Evolutionary conservation across 1,140 invertebrate species (phyloP), one percentile per base, ranked within the genome.

Genomic region (Xylocopa sonorina): DNA sequence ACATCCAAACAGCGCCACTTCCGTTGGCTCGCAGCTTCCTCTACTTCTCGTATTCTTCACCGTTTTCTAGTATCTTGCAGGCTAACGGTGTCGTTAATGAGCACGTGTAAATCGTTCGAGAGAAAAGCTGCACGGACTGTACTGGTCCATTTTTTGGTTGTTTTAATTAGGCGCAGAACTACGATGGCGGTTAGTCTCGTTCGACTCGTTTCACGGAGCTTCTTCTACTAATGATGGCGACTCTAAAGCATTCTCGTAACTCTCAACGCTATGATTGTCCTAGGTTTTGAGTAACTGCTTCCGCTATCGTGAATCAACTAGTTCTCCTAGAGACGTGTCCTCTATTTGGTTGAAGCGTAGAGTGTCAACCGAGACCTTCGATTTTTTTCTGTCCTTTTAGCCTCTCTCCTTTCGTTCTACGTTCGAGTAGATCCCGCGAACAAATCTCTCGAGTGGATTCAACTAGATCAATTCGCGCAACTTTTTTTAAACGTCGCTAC

Each of bases 241-340:
- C n/a, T n/a, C 87, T 91, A 89, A 91, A 90, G 89, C 91, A 90
- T 91, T n/a, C n/a, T 92, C 88, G 85, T 83, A 90, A 92, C 92
- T 92, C 91, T 82, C 88, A 89, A 90, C 85, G 89, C 83, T 82
- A 81, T 81, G 81, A 86, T 64, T 84, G 81, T 89, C 85, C 82
- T 89, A 82, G 29, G 29, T 68, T 51, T 34, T 21, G 18, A 16
- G 18, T 51, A 88, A 85, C 85, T 78, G 75, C 84, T 87, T 80
- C 85, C 83, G 87, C 85, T 85, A 88, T 79, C 50, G 50, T 64
- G 88, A 85, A 71, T 83, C 66, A 80, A 76, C 74, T 68, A 80
- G 75, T 85, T 58, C 14, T 88, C 81, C 83, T 90, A 89, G 64
- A 86, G 86, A 74, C 78, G 78, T 77, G 41, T 72, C 32, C 5